These are phyloP conservation scores for Avahi laniger DNA, from an alignment of 2,797 vertebrate species.

Conservation along the genomic window DNA sequence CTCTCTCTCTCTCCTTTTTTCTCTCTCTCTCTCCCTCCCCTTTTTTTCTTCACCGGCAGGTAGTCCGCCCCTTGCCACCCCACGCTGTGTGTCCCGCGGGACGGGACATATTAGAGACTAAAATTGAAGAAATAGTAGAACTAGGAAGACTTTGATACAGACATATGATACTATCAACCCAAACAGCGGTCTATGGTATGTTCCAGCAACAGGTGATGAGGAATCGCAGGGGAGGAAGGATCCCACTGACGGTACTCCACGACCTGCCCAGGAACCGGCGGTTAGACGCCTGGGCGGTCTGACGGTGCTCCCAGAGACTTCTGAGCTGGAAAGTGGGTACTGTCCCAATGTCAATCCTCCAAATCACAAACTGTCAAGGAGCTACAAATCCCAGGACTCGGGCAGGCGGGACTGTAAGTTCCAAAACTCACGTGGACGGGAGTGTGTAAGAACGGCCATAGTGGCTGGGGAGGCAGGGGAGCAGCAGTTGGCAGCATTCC, in stretches of 20 bases:
- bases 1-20: no score
- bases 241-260: accelerated
- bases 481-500: background rate
- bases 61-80: no score
- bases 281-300: background rate
- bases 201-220: background rate
- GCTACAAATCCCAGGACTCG: background rate
- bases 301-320: background rate
- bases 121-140: accelerated
- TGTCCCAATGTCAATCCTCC: background rate
- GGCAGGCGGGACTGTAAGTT: background rate
- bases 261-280: background rate
- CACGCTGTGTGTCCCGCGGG: no score
- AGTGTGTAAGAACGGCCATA: background rate
- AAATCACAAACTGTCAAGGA: accelerated
- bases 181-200: accelerated
- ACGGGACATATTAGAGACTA: no score
- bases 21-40: no score
- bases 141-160: accelerated
- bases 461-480: no score
- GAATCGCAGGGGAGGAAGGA: accelerated
- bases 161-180: accelerated
- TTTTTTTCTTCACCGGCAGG: no score
- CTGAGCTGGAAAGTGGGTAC: background rate
- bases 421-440: background rate